A percentile compares a stretch with the other conserved stretches of the same genome.
These are phyloP conservation scores for Enteromius unitaeniatus DNA, from an alignment of 2,797 vertebrate species.

Conservation along the genomic window DNA sequence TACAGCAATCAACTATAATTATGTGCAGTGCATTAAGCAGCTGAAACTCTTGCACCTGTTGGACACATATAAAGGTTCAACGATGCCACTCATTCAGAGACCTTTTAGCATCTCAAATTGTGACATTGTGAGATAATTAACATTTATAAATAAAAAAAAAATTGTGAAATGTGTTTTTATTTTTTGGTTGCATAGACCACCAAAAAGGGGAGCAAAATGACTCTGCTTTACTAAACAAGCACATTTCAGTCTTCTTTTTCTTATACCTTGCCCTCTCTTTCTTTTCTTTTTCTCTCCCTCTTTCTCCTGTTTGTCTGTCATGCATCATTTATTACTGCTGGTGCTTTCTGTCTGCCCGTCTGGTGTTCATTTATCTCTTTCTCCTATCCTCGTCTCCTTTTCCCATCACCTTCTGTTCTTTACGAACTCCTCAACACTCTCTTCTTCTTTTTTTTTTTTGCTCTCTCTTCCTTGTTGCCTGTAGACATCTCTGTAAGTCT, in stretches of 20 bases:
- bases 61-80: not conserved
- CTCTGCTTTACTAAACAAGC: conserved; percentile 65
- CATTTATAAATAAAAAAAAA: too few species aligned
- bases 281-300: conserved; percentile 68
- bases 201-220: conserved; percentile 44
- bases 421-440: conserved; percentile 76
- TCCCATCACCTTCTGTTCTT: conserved; percentile 75
- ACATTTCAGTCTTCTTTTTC: conserved; percentile 72
- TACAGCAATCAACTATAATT: not conserved
- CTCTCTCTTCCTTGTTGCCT: conserved; percentile 65
- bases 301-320: conserved; percentile 78
- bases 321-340: conserved; percentile 58
- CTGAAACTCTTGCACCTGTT: conserved; percentile 24
- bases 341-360: conserved; percentile 62
- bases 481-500: conserved; percentile 98
- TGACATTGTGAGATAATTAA: not conserved
- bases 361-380: conserved; percentile 60
- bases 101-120: not conserved
- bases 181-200: conserved; percentile 17
- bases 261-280: conserved; percentile 77
- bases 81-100: not conserved
- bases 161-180: not conserved
- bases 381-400: conserved; percentile 45
- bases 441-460: conserved; percentile 40
- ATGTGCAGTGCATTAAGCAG: conserved; percentile 15